phyloP scores from a whole-genome alignment of 2,113 vertebrate species.

The Cephalopholis sonnerati region DNA sequence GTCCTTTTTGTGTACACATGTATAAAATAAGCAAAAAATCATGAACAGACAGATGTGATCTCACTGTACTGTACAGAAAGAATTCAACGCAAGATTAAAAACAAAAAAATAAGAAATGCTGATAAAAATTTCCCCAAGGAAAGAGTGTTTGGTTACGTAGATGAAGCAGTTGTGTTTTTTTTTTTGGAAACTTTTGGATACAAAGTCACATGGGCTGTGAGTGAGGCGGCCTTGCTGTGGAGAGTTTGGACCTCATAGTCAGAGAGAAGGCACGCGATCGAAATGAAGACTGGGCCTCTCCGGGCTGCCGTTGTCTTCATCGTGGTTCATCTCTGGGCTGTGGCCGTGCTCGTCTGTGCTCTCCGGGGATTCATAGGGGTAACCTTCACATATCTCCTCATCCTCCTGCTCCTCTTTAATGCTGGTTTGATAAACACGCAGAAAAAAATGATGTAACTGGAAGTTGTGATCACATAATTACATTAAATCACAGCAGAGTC shows the following conservation, averaged over 20 bases:
- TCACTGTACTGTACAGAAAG: conserved; percentile 76
- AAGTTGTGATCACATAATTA: background rate
- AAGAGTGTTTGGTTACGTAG: conserved; percentile 76
- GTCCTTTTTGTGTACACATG: conserved; percentile 64
- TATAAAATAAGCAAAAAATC: conserved; percentile 59
- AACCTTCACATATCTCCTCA: conserved; percentile 92
- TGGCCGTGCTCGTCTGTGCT: conserved; percentile 92
- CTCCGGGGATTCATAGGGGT: conserved; percentile 89
- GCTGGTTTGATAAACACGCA: conserved; percentile 77
- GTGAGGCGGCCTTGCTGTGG: conserved; percentile 42
- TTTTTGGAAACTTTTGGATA: conserved; percentile 54
- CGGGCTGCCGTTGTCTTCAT: conserved; percentile 89
- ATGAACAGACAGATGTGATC: conserved; percentile 62
- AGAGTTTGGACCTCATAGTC: conserved; percentile 57
- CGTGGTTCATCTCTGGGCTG: conserved; percentile 89
- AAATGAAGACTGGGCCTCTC: conserved; percentile 91
- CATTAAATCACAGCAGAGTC: background rate
- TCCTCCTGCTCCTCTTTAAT: conserved; percentile 96
- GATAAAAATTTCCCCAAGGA: conserved; percentile 51
- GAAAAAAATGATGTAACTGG: background rate
- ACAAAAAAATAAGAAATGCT: conserved; percentile 53
- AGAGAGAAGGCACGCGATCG: conserved; percentile 79
- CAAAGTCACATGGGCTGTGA: conserved; percentile 60
- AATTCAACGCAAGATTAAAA: conserved; percentile 54
- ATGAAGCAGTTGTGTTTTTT: conserved; percentile 54